A percentile compares a stretch with the other conserved stretches of the same genome.
phyloP scores from a whole-genome alignment of 2,888 invertebrate genomes.

The Cyaniris semiargus region DNA sequence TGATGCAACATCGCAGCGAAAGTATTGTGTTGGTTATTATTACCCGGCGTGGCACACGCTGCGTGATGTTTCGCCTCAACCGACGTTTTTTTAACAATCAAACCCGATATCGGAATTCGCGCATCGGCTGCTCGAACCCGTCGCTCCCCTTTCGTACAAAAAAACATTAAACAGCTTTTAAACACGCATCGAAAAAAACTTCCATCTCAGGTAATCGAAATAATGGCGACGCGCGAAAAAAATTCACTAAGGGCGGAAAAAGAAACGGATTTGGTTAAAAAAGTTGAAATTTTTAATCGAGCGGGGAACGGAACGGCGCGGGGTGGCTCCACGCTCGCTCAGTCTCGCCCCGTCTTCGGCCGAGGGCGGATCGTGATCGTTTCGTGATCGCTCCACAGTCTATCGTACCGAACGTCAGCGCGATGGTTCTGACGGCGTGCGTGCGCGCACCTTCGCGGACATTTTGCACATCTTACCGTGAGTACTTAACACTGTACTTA shows the following conservation, averaged over 20 bases:
- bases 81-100: conserved; percentile 53
- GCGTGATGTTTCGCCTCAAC: conserved; percentile 35
- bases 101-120: conserved; percentile 76
- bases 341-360: conserved; percentile 41
- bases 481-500: conserved; percentile 47
- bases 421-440: conserved; percentile 72
- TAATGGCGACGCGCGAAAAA: conserved; percentile 77
- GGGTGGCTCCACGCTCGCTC: conserved; percentile 40
- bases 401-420: conserved; percentile 35
- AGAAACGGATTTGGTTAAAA: conserved; percentile 78
- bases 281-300: conserved; percentile 74
- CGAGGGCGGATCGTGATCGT: conserved; percentile 19
- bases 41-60: conserved; percentile 34
- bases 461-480: conserved; percentile 67
- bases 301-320: conserved; percentile 47
- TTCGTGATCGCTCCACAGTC: background rate
- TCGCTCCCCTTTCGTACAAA: conserved; percentile 74
- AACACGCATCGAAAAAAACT: conserved; percentile 70
- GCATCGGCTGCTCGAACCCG: conserved; percentile 72
- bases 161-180: conserved; percentile 77
- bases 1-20: conserved; percentile 21
- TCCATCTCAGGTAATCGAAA: conserved; percentile 78
- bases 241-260: conserved; percentile 79
- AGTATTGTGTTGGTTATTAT: conserved; percentile 23
- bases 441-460: conserved; percentile 65